These are phyloP conservation scores for Ricordea florida DNA, from an alignment of 92 coral and sea anemone genomes.

Conservation along the genomic window DNA sequence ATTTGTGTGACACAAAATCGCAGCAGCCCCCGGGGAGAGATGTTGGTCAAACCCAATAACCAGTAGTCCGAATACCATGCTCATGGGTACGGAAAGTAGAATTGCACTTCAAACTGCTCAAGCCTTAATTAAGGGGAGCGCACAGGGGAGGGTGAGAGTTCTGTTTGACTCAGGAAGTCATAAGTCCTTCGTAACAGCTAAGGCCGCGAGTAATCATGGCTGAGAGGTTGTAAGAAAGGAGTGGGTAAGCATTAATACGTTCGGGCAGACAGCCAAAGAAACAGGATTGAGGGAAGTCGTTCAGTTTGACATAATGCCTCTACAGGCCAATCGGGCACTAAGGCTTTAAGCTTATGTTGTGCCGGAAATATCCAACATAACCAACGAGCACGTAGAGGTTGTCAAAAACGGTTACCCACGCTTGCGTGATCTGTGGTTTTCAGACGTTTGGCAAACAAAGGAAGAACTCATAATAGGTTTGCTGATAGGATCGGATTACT, in stretches of 20 bases:
- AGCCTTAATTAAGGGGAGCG: slow-evolving; percentile 28
- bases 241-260: slow-evolving; percentile 26
- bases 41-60: too few species aligned
- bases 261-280: not conserved
- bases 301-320: not conserved
- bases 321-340: slow-evolving; percentile 14
- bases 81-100: slow-evolving; percentile 21
- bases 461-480: slow-evolving; percentile 31
- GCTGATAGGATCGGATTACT: slow-evolving; percentile 51
- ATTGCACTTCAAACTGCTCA: slow-evolving; percentile 43
- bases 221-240: slow-evolving; percentile 9
- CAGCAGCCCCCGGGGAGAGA: not conserved
- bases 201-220: not conserved
- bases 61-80: not conserved
- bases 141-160: slow-evolving; percentile 14
- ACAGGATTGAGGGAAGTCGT: slow-evolving; percentile 16
- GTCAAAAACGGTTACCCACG: slow-evolving; percentile 19
- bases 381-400: slow-evolving; percentile 14
- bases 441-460: slow-evolving; percentile 12
- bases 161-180: slow-evolving; percentile 31
- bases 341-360: slow-evolving; percentile 42
- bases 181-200: slow-evolving; percentile 2
- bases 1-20: not conserved
- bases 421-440: slow-evolving; percentile 25
- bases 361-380: slow-evolving; percentile 33